A percentile compares a stretch with the other conserved stretches of the same genome.
phyloP scores from a whole-genome alignment of 2,888 invertebrate genomes.

The Drosophila barbarae region DNA sequence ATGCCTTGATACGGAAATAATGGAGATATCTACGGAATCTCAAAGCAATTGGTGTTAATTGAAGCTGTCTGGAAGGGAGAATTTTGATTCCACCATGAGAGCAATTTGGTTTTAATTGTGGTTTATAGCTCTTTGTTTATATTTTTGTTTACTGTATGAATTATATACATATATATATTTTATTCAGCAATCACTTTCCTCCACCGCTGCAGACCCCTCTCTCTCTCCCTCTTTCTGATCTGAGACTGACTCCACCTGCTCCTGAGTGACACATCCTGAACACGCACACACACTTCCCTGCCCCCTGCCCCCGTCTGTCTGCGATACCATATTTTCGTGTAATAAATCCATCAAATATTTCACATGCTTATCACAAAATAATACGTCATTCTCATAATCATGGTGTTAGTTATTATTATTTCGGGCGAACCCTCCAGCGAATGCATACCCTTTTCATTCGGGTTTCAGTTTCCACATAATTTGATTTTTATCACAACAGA shows the following conservation, averaged over 20 bases:
- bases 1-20: not conserved
- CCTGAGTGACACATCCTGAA: constrained; percentile 43
- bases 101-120: constrained; percentile 1
- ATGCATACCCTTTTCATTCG: constrained; percentile 46
- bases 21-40: not conserved
- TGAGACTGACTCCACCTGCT: constrained; percentile 42
- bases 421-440: constrained; percentile 39
- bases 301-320: not conserved
- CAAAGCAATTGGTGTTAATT: constrained; percentile 2
- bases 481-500: constrained; percentile 62
- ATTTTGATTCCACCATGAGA: no score
- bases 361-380: constrained; percentile 66
- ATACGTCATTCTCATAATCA: constrained; percentile 63
- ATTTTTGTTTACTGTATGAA: no score
- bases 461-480: constrained; percentile 71
- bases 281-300: constrained; percentile 21
- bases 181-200: no score
- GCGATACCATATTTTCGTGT: constrained; percentile 36
- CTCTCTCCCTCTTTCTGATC: constrained; percentile 3
- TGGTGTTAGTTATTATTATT: constrained; percentile 35
- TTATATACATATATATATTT: no score
- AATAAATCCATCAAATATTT: constrained; percentile 71
- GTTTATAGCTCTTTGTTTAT: not conserved
- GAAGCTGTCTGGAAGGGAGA: not conserved
- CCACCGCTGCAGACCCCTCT: constrained; percentile 3